Evolutionary conservation across 2,888 invertebrate species (phyloP), one percentile per base, ranked within the genome.

Genomic region (Rotaria sp.): DNA sequence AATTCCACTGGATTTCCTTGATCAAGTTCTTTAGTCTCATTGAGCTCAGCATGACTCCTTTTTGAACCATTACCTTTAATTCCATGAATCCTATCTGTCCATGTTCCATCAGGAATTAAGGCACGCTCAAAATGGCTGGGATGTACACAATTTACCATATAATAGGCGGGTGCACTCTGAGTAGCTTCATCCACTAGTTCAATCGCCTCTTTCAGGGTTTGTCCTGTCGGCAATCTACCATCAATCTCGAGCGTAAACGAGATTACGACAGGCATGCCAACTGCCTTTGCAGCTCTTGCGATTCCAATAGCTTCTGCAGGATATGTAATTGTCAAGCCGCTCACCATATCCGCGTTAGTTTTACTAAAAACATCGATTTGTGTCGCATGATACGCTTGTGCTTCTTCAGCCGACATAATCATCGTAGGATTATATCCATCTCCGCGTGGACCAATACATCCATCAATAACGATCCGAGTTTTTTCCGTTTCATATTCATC

Each of bases 331-430:
- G 59, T 59, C 59, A 30, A 13, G 4, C 11, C 59, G 10, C 10
- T 59, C 13, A 59, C 24, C 59, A 59, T 59, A 59, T 75, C 75
- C 24, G 41, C 41, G 5, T 15, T 26, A 38, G 75, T 75, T 26
- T 75, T 18, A 26, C 75, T 75, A 11, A 75, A 41, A 75, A 75
- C 41, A 11, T 26, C 41, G 21, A 75, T 38, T 75, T 75, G 75
- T 41, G 38, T 75, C 7, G 75, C 26, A 75, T 75, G 75, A 75
- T 75, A 75, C 10, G 35, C 75, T 75, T 75, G 75, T 75, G 75
- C 75, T 75, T 75, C 38, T 41, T 75, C 41, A 35, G 41, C 13
- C n/a, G 75, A 3, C 41, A 75, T 75, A 0, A 75, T 8, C 4
- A 38, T 24, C 1, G 1, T 21, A 38, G 75, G 18, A 7, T 75